Base-by-base conservation (phyloP, 1,140 invertebrate species). In the Polyergus mexicanus region DNA sequence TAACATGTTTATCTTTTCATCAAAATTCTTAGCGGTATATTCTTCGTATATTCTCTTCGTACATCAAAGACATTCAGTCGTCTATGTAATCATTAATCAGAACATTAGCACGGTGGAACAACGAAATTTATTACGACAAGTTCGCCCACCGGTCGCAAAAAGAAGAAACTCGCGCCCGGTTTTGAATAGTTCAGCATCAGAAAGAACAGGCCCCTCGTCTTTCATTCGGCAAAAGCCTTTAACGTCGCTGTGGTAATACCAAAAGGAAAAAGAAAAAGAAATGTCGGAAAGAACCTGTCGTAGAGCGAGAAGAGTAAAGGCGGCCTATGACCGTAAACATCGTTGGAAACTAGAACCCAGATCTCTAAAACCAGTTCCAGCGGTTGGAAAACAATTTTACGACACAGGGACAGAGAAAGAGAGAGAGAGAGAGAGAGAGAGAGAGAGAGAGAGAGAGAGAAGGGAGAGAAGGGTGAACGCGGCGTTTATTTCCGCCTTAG, bases 251-350 rank as follows among this genome's bases (percentile, higher is more conserved):
- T 62, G 54, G 63, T 80, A 58, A 84, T n/a, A 68, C 47, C 58
- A 41, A 63, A 47, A 65, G 47, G 32, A 66, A 25, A 69, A 16
- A 65, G 77, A 71, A 44, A 25, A 75, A 63, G 71, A 32, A 75
- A 28, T 19, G 10, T 38, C n/a, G 71, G 7, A 2, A 76, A 28
- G 72, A 76, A 85, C 66, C 65, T 83, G 76, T n/a, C 35, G 35
- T 44, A 72, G 56, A n/a, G 41, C 69, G 19, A 84, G 88, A 77
- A 84, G 87, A 88, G 91, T 91, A 86, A 93, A 93, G 93, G 90
- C 93, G 92, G 93, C 94, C 94, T 93, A 93, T 94, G 94, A 94
- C 93, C 93, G 92, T 93, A 94, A 93, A 94, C 92, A 94, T 94
- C 93, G 87, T 88, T 91, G 92, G 91, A 94, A 93, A 94, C 93